Evolutionary conservation across 1,140 invertebrate genomes (phyloP).

Genomic region (Lepidostoma basale): DNA sequence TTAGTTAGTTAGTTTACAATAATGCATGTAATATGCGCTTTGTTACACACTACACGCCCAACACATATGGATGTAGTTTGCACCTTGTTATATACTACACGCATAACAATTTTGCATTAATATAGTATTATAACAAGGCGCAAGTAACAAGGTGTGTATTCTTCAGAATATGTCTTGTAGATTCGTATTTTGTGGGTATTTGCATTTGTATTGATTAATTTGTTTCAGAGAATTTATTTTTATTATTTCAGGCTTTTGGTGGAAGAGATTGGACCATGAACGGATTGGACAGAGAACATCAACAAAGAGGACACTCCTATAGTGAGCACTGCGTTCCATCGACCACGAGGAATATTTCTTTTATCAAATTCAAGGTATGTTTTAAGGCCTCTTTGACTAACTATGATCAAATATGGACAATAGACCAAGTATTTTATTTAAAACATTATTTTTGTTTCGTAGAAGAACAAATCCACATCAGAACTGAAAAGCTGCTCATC

Average conservation of each 20-base stretch:
- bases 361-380: conserved; percentile 64
- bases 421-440: not conserved
- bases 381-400: not conserved
- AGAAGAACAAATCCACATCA: conserved; percentile 59
- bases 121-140: too few species aligned
- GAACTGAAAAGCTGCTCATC: conserved; percentile 56
- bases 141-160: too few species aligned
- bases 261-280: conserved; percentile 79
- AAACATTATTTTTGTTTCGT: conserved; percentile 31
- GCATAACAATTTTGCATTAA: too few species aligned
- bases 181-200: not conserved
- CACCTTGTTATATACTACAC: too few species aligned
- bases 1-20: too few species aligned
- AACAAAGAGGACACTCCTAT: conserved; percentile 50
- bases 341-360: conserved; percentile 57
- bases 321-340: conserved; percentile 47
- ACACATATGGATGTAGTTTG: too few species aligned
- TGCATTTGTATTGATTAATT: not conserved
- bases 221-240: not conserved
- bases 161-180: not conserved
- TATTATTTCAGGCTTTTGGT: conserved; percentile 74
- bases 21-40: too few species aligned
- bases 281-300: conserved; percentile 56
- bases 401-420: not conserved
- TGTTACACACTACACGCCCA: too few species aligned